Evolutionary conservation across 1,140 invertebrate species (phyloP).

Genomic region (Atta cephalotes): DNA sequence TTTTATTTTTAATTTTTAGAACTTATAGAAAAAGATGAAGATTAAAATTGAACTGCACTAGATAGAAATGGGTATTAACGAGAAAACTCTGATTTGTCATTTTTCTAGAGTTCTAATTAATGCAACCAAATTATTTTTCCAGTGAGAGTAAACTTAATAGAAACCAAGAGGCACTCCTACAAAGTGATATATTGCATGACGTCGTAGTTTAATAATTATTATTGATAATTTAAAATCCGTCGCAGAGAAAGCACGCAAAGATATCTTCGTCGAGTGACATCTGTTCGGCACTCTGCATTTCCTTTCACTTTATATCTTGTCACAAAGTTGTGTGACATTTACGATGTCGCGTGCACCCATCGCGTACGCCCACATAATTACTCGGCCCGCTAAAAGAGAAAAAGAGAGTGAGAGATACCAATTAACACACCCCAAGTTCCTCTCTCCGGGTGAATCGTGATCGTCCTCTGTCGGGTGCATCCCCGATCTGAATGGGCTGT

Average conservation of each 20-base stretch:
- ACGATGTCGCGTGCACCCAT: conserved; percentile 64
- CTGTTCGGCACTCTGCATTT: conserved; percentile 28
- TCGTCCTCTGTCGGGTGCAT: conserved; percentile 34
- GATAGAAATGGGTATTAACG: too few relatives aligned
- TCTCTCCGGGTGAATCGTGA: conserved; percentile 51
- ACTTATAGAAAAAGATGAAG: too few relatives aligned
- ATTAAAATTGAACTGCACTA: too few relatives aligned
- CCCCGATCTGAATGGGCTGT: conserved; percentile 46
- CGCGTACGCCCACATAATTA: conserved; percentile 38
- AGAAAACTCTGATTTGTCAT: too few relatives aligned
- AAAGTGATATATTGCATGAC: not conserved
- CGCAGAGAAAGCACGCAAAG: not conserved
- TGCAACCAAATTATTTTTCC: too few relatives aligned
- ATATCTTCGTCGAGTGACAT: conserved; percentile 19
- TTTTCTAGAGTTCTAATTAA: too few relatives aligned
- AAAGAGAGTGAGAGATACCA: conserved; percentile 38
- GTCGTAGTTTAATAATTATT: not conserved
- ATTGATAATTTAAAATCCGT: not conserved
- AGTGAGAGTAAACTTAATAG: too few relatives aligned
- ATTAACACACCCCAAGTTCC: conserved; percentile 62
- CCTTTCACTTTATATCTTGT: conserved; percentile 47
- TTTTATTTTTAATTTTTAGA: too few relatives aligned
- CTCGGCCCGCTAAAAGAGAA: not conserved
- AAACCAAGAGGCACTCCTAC: too few relatives aligned
- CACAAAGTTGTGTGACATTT: conserved; percentile 53